phyloP scores from a whole-genome alignment of 2,797 vertebrate genomes.

The Protosalanx chinensis region DNA sequence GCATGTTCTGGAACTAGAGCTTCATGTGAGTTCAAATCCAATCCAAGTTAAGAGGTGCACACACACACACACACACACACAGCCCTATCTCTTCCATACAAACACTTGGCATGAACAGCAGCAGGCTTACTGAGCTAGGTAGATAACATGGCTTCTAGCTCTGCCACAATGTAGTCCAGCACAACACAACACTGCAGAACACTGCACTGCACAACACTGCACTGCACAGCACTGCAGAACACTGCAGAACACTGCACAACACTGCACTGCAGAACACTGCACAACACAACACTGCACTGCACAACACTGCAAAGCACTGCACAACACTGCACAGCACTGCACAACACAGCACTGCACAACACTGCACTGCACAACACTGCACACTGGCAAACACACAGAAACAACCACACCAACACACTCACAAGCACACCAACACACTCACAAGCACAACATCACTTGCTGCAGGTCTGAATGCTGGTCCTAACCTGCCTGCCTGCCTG shows the following conservation, averaged over 20 bases:
- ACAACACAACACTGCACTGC: too few relatives aligned
- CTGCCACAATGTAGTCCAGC: neutral
- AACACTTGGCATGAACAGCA: slow-evolving; percentile 23
- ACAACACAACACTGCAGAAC: neutral
- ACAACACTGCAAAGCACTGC: too few relatives aligned
- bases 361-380: neutral
- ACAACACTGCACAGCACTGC: too few relatives aligned
- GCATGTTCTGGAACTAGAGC: too few relatives aligned
- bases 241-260: too few relatives aligned
- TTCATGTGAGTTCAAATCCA: too few relatives aligned
- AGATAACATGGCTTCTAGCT: slow-evolving; percentile 15
- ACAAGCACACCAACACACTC: neutral
- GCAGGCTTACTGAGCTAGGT: slow-evolving; percentile 38
- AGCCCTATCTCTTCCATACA: slow-evolving; percentile 34
- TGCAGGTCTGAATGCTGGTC: neutral
- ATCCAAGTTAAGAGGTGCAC: neutral
- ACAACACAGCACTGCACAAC: neutral
- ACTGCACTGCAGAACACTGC: too few relatives aligned
- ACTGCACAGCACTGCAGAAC: too few relatives aligned
- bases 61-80: neutral
- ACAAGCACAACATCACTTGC: neutral
- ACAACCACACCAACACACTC: neutral
- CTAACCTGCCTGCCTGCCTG: neutral
- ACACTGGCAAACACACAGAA: neutral
- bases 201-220: too few relatives aligned